Conservation (phyloP, 2,113 vertebrate genomes). For the Mandrillus leucophaeus region DNA sequence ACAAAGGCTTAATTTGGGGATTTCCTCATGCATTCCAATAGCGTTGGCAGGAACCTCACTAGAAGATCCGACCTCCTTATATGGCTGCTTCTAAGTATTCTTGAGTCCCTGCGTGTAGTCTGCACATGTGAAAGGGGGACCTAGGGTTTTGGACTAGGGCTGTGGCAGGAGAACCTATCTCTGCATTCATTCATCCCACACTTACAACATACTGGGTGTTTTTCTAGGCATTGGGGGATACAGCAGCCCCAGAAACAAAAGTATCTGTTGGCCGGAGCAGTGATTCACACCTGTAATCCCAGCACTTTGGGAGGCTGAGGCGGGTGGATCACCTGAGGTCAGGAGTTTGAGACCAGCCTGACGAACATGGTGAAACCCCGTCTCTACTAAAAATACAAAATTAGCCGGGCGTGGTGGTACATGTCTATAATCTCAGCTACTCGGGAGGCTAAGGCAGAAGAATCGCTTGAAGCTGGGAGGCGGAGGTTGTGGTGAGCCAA, state of each 20-base stretch:
- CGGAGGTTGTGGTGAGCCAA: no score
- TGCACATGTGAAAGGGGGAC: fast-evolving
- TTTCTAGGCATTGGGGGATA: not conserved
- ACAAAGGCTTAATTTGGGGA: not conserved
- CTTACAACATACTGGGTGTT: not conserved
- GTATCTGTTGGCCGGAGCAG: not conserved
- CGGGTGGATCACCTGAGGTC: no score
- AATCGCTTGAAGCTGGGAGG: no score
- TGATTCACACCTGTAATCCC: no score
- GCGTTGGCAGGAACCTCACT: not conserved
- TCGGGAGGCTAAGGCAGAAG: no score
- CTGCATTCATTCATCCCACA: not conserved
- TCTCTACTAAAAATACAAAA: no score
- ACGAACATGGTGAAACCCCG: no score
- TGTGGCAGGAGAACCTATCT: not conserved
- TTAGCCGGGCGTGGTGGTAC: no score
- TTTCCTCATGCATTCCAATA: not conserved
- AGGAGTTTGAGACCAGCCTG: no score
- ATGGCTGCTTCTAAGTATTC: not conserved
- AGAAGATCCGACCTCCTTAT: not conserved
- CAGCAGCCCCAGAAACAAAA: not conserved
- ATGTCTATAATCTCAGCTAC: no score
- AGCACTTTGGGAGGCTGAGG: no score
- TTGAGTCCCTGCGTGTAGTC: not conserved
- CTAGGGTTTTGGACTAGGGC: not conserved